phyloP scores from a whole-genome alignment of 2,113 vertebrate genomes.

The Actenoides lindsayi region DNA sequence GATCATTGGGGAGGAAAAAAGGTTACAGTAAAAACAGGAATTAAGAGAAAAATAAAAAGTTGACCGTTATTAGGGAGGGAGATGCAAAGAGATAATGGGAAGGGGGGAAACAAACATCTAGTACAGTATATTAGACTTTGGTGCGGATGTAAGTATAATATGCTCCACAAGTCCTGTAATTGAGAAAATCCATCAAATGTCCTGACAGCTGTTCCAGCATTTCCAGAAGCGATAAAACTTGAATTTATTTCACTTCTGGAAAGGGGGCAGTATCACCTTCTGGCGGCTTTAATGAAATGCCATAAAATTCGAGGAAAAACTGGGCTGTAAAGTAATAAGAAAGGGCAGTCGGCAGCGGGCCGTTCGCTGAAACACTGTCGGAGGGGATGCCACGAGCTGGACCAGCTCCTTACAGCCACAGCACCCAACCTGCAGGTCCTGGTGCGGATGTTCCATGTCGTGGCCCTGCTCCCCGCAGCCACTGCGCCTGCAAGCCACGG shows the following conservation, averaged over 20 bases:
- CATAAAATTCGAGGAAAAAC: slow-evolving; percentile 86
- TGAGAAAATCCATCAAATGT: slow-evolving; percentile 85
- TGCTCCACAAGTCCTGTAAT: slow-evolving; percentile 87
- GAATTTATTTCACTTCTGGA: slow-evolving; percentile 86
- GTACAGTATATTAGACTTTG: slow-evolving; percentile 59
- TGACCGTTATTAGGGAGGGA: slow-evolving; percentile 73
- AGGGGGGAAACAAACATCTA: slow-evolving; percentile 18
- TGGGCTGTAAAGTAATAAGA: slow-evolving; percentile 84
- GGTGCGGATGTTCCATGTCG: neutral
- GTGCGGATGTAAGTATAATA: slow-evolving; percentile 84
- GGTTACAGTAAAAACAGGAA: slow-evolving; percentile 23
- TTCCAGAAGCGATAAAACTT: slow-evolving; percentile 87
- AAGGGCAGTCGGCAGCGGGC: slow-evolving; percentile 72
- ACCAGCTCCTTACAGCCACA: neutral
- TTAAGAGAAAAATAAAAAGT: slow-evolving; percentile 64
- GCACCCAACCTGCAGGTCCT: neutral
- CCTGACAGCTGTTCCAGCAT: slow-evolving; percentile 83
- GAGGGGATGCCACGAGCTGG: neutral
- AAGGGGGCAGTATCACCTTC: slow-evolving; percentile 87
- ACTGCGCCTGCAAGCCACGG: rapidly evolving
- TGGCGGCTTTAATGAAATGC: slow-evolving; percentile 86
- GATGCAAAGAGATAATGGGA: slow-evolving; percentile 70
- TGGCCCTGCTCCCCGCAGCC: rapidly evolving
- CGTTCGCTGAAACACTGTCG: slow-evolving; percentile 64
- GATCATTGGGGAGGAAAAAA: slow-evolving; percentile 30